Conservation (phyloP, 2,113 vertebrate species). For the Australoheros scitulus region DNA sequence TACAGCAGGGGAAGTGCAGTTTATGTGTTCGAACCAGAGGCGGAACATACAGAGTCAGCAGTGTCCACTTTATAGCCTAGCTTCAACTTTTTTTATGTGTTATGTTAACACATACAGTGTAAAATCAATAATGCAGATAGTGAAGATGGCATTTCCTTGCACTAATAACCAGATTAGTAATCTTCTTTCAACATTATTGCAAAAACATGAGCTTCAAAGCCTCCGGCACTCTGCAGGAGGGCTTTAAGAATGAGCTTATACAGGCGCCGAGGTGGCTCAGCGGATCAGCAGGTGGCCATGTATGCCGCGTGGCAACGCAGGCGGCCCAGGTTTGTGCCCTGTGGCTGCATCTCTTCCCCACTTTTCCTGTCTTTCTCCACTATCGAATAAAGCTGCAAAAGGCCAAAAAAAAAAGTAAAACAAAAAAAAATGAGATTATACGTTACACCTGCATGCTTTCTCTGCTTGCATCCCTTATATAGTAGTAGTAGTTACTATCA, state of each 20-base stretch:
- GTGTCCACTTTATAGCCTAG: constrained; percentile 36
- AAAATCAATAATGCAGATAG: constrained; percentile 55
- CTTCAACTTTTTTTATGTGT: constrained; percentile 37
- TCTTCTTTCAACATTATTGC: constrained; percentile 46
- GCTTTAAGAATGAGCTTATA: constrained; percentile 5
- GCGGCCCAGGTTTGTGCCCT: no score
- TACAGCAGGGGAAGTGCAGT: neutral
- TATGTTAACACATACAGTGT: constrained; percentile 27
- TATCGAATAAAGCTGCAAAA: no score
- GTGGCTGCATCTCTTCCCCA: no score
- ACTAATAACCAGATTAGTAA: constrained; percentile 40
- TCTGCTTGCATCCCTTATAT: neutral
- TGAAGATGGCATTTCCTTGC: constrained; percentile 34
- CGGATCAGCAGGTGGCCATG: no score
- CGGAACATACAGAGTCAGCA: constrained; percentile 40
- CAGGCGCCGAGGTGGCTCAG: neutral
- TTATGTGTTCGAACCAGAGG: constrained; percentile 32
- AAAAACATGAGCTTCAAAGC: constrained; percentile 45
- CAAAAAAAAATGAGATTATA: neutral
- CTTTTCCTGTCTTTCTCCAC: no score
- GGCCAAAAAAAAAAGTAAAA: no score
- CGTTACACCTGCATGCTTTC: neutral
- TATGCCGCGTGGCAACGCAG: no score
- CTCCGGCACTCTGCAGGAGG: neutral
- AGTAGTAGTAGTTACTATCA: neutral